phyloP scores from a whole-genome alignment of 2,113 vertebrate species.

The Trinectes maculatus region DNA sequence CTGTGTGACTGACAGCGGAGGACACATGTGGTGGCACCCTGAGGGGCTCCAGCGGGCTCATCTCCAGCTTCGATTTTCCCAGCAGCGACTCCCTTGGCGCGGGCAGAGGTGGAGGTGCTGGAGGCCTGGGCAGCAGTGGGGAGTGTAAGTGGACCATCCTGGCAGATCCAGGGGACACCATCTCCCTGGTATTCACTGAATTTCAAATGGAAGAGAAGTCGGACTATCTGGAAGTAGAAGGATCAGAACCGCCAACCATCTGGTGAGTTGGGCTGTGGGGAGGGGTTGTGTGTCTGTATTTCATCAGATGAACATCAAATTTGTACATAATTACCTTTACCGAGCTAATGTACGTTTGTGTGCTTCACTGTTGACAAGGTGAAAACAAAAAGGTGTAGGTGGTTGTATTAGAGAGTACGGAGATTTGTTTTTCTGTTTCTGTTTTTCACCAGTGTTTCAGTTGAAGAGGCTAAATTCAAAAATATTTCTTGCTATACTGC shows the following conservation, averaged over 20 bases:
- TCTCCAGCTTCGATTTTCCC: conserved; percentile 93
- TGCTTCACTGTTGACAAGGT: conserved; percentile 4
- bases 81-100: conserved; percentile 83
- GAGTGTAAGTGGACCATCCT: conserved; percentile 98
- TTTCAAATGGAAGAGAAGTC: conserved; percentile 97
- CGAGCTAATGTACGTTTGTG: background rate
- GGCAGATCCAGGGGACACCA: conserved; percentile 95
- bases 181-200: conserved; percentile 94
- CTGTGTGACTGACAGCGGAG: conserved; percentile 85
- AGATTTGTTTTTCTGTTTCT: background rate
- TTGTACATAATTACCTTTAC: conserved; percentile 7
- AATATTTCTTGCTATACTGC: background rate
- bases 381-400: conserved; percentile 4
- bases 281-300: conserved; percentile 3
- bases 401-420: background rate
- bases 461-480: background rate
- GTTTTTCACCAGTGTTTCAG: background rate
- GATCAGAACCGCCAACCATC: conserved; percentile 91
- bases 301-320: background rate
- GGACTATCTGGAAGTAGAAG: conserved; percentile 93
- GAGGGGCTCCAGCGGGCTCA: conserved; percentile 92
- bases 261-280: conserved; percentile 84
- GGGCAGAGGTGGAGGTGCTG: conserved; percentile 52
- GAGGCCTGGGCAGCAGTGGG: conserved; percentile 78
- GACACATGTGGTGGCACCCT: conserved; percentile 95